Base-by-base conservation (phyloP, 2,888 invertebrate genomes). In the Noctuana brunneofusca region DNA sequence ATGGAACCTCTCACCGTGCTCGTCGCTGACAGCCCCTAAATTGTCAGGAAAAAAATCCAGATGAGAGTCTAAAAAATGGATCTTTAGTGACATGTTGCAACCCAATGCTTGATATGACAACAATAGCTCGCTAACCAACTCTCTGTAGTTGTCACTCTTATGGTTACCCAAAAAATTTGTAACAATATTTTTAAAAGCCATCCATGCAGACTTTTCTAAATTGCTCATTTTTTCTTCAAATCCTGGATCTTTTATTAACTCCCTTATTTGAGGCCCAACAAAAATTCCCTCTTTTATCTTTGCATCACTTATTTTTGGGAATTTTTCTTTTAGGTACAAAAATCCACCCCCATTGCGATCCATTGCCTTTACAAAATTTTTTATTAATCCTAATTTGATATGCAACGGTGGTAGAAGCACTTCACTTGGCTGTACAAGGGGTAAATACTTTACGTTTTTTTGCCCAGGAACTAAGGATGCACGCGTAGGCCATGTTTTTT, bases 391-490 rank as follows among this genome's bases (percentile, higher is more conserved):
- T 5, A 41, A 68, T 52, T 69, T 68, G 49, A 68, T 67, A 58
- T 67, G 66, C 56, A 68, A 58, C 48, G 65, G 67, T 41, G 64
- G 65, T 59, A 68, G 57, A 43, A 66, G 62, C 16, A 65, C 41
- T 48, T 66, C 63, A 35, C 53, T 41, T 50, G 65, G 64, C 56
- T n/a, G n/a, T n/a, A 63, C 65, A 57, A 63, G 59, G 43, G 65
- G 65, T 55, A 58, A 46, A 53, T 56, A 32, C 59, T 58, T 59
- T 53, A 64, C 65, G 52, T 66, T 64, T 38, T 35, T n/a, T 11
- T 3, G 3, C 6, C 22, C 20, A 4, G n/a, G 12, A 22, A 8
- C 8, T 1, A 24, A 49, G 4, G 3, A 56, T 27, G 43, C 59
- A 46, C 66, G 50, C 50, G 52, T 24, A 50, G 64, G 64, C 65